A percentile compares a stretch with the other conserved stretches of the same genome.
phyloP scores from a whole-genome alignment of 2,797 vertebrate genomes.

The Sciurus vulgaris region DNA sequence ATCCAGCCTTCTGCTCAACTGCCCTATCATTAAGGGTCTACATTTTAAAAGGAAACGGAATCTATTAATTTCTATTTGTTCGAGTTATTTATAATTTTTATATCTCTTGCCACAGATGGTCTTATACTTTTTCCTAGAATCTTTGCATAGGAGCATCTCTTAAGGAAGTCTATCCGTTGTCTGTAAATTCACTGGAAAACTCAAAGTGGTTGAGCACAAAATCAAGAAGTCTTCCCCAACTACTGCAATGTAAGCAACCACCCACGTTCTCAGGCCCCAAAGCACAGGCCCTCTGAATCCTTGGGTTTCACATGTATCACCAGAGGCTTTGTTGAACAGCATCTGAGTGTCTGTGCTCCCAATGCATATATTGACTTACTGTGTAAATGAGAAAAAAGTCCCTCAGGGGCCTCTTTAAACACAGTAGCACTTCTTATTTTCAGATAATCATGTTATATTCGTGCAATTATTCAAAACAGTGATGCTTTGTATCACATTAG shows the following conservation, averaged over 20 bases:
- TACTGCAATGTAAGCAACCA: neutral
- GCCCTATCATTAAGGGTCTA: conserved; percentile 68
- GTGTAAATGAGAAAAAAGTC: neutral
- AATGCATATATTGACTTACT: neutral
- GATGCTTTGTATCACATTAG: neutral
- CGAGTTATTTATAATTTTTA: conserved; percentile 61
- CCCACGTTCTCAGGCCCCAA: neutral
- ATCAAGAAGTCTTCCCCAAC: neutral
- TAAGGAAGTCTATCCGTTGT: neutral
- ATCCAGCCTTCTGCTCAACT: conserved; percentile 58
- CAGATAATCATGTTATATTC: neutral
- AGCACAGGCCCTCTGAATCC: neutral
- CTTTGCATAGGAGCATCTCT: neutral
- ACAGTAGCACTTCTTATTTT: conserved; percentile 19
- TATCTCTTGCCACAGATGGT: conserved; percentile 20
- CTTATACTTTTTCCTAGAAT: neutral
- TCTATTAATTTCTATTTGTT: conserved; percentile 54
- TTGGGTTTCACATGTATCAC: neutral
- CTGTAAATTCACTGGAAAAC: neutral
- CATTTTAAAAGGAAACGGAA: conserved; percentile 62
- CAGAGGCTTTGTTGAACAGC: neutral
- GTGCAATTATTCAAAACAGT: neutral
- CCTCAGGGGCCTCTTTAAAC: neutral
- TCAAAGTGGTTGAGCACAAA: neutral
- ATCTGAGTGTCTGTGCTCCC: neutral